Percentiles rank a stretch among this genome's conserved stretches.
phyloP scores from a whole-genome alignment of 2,113 vertebrate species.

The Dunckerocampus dactyliophorus region DNA sequence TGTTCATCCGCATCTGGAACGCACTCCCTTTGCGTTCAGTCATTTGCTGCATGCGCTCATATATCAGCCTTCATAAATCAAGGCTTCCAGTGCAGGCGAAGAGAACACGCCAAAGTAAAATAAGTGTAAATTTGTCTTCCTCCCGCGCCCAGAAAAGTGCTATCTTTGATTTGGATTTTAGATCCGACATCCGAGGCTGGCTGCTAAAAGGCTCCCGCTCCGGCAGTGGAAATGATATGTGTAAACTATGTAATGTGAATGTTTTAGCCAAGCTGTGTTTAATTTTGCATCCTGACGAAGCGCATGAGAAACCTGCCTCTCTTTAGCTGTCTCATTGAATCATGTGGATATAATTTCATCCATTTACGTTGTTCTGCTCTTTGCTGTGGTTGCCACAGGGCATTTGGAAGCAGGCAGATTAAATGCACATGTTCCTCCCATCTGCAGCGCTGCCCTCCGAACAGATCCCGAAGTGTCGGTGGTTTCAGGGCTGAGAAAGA shows the following conservation, averaged over 20 bases:
- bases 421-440: slow-evolving; percentile 79
- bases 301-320: slow-evolving; percentile 79
- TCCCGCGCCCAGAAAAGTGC: not conserved
- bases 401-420: slow-evolving; percentile 81
- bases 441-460: slow-evolving; percentile 64
- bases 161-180: slow-evolving; percentile 57
- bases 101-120: slow-evolving; percentile 26
- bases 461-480: slow-evolving; percentile 79
- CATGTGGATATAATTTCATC: slow-evolving; percentile 85
- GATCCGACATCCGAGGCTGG: slow-evolving; percentile 58
- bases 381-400: slow-evolving; percentile 78
- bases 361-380: slow-evolving; percentile 80
- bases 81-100: slow-evolving; percentile 3
- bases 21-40: slow-evolving; percentile 46
- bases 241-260: slow-evolving; percentile 82
- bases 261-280: slow-evolving; percentile 81
- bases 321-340: slow-evolving; percentile 81
- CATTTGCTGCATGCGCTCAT: slow-evolving; percentile 27
- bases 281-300: slow-evolving; percentile 78
- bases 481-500: slow-evolving; percentile 69
- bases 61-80: slow-evolving; percentile 52
- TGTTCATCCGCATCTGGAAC: slow-evolving; percentile 69
- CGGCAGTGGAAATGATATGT: slow-evolving; percentile 80
- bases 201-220: slow-evolving; percentile 65
- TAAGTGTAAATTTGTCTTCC: slow-evolving; percentile 44